These are phyloP conservation scores for Calyptomena viridis DNA, from an alignment of 2,113 vertebrate genomes.

Conservation along the genomic window DNA sequence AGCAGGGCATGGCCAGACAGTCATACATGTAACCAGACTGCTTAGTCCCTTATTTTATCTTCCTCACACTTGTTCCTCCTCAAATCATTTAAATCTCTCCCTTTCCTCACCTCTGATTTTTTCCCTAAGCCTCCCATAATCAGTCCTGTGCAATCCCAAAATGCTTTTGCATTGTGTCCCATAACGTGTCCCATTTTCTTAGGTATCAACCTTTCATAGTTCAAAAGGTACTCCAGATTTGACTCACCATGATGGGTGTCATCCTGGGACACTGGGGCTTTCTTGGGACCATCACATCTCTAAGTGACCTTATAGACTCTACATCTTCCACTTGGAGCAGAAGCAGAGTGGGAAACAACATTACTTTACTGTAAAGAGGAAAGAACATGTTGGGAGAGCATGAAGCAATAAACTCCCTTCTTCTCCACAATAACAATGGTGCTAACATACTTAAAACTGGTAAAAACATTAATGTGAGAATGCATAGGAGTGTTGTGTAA, in stretches of 20 bases:
- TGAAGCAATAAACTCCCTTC: neutral
- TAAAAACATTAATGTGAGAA: neutral
- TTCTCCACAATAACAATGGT: neutral
- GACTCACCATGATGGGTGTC: neutral
- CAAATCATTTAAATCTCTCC: neutral
- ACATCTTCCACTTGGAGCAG: neutral
- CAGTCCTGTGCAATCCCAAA: neutral
- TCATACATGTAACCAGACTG: rapidly evolving
- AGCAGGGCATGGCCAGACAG: neutral
- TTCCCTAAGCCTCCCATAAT: neutral
- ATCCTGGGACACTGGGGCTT: neutral
- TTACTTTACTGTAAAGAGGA: neutral
- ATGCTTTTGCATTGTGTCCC: neutral
- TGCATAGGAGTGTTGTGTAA: neutral
- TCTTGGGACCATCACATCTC: neutral
- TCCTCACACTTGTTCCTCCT: neutral
- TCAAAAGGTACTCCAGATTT: neutral
- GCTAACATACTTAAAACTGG: neutral
- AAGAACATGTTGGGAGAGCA: neutral
- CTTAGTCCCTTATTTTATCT: neutral
- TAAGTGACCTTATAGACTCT: neutral
- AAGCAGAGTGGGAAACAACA: neutral
- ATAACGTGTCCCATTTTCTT: neutral
- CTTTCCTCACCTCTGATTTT: neutral
- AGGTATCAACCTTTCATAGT: neutral